phyloP scores from a whole-genome alignment of 2,113 vertebrate genomes.

The Rhadina sibilatrix region DNA sequence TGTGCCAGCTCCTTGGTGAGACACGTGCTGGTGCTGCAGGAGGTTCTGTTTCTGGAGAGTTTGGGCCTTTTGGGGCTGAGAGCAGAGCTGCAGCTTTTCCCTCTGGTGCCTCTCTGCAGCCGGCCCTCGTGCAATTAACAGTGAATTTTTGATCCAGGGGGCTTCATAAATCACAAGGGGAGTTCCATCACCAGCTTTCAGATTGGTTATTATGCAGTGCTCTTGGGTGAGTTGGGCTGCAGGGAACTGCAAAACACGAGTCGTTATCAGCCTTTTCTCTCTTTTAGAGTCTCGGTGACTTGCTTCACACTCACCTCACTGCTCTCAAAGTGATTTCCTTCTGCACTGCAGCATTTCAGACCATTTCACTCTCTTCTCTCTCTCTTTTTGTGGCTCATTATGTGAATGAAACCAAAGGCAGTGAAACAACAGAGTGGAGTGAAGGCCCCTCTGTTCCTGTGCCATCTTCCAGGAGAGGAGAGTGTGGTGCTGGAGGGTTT shows the following conservation, averaged over 20 bases:
- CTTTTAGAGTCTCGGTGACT: background rate
- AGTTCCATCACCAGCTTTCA: background rate
- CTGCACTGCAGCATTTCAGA: fast-evolving
- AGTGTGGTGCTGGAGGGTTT: background rate
- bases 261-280: background rate
- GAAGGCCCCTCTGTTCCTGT: background rate
- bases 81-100: conserved; percentile 24
- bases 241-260: background rate
- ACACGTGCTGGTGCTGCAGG: conserved; percentile 60
- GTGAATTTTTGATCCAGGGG: background rate
- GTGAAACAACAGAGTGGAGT: background rate
- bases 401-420: background rate
- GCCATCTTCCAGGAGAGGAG: background rate
- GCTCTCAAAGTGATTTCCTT: background rate
- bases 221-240: background rate
- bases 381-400: background rate
- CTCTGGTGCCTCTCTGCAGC: background rate
- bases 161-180: background rate
- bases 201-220: background rate
- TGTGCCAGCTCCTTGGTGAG: conserved; percentile 71
- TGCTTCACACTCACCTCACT: background rate
- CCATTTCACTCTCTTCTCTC: background rate
- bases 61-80: conserved; percentile 49
- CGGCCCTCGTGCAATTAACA: background rate
- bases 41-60: conserved; percentile 72